phyloP scores from a whole-genome alignment of 2,888 invertebrate genomes.

The Tanaodytes sp. region DNA sequence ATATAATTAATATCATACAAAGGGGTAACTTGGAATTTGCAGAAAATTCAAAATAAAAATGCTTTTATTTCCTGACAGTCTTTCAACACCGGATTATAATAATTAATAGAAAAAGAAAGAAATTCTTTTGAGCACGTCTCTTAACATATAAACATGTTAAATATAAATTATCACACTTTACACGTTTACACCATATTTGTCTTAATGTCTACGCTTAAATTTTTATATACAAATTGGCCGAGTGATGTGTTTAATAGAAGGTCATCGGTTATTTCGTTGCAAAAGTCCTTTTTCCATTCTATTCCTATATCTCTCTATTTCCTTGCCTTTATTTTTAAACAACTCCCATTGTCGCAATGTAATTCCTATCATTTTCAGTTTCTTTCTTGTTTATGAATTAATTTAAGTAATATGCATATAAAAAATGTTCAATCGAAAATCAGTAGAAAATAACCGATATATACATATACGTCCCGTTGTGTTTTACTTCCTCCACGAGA shows the following conservation, averaged over 20 bases:
- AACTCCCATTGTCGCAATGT: no score
- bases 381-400: constrained; percentile 37
- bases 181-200: constrained; percentile 61
- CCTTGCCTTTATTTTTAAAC: constrained; percentile 22
- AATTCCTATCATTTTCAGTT: constrained; percentile 7
- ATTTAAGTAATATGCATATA: constrained; percentile 54
- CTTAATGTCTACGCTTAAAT: constrained; percentile 51
- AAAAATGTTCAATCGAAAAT: constrained; percentile 51
- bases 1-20: no score
- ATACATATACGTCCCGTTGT: constrained; percentile 47
- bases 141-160: constrained; percentile 63
- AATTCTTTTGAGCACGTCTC: constrained; percentile 55
- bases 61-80: no score
- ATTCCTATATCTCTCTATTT: no score
- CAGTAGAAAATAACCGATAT: constrained; percentile 50
- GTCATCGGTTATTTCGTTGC: constrained; percentile 62
- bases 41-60: no score
- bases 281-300: constrained; percentile 51
- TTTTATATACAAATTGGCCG: constrained; percentile 63
- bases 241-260: constrained; percentile 62
- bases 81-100: no score
- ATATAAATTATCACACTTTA: constrained; percentile 68
- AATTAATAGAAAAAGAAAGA: constrained; percentile 52
- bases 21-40: no score
- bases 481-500: constrained; percentile 48